These are phyloP conservation scores for Seladonia tumulorum DNA, from an alignment of 2,888 invertebrate species.

Conservation along the genomic window DNA sequence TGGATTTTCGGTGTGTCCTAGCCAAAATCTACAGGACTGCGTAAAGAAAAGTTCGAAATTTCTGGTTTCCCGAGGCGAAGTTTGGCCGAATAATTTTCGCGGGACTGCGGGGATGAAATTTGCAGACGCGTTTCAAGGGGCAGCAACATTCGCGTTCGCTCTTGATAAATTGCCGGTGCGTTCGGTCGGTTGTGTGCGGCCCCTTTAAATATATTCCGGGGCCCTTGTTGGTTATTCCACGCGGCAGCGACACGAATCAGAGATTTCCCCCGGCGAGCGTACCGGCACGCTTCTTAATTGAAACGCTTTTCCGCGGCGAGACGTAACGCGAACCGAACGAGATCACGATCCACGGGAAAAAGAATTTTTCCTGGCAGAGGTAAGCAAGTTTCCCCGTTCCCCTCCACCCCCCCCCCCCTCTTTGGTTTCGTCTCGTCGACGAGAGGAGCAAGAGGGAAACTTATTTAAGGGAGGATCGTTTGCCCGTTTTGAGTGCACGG, in stretches of 20 bases:
- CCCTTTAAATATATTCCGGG: not conserved
- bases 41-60: too few species aligned
- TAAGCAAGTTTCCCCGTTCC: conserved; percentile 17
- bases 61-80: too few species aligned
- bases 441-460: conserved; percentile 32
- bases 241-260: not conserved
- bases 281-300: conserved; percentile 68
- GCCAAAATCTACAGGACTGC: too few species aligned
- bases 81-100: too few species aligned
- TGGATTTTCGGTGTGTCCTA: too few species aligned
- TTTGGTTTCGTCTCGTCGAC: conserved; percentile 12
- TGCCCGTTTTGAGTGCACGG: conserved; percentile 31
- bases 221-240: not conserved
- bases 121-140: not conserved
- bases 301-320: conserved; percentile 67
- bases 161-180: not conserved
- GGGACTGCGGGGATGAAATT: too few species aligned
- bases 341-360: conserved; percentile 42
- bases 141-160: not conserved
- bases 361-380: conserved; percentile 8
- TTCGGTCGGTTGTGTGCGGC: not conserved
- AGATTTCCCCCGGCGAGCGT: conserved; percentile 60
- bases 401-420: not conserved
- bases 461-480: conserved; percentile 53
- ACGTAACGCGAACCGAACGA: conserved; percentile 30